phyloP scores from a whole-genome alignment of 1,140 invertebrate species.

The Brevipalpus yothersi region DNA sequence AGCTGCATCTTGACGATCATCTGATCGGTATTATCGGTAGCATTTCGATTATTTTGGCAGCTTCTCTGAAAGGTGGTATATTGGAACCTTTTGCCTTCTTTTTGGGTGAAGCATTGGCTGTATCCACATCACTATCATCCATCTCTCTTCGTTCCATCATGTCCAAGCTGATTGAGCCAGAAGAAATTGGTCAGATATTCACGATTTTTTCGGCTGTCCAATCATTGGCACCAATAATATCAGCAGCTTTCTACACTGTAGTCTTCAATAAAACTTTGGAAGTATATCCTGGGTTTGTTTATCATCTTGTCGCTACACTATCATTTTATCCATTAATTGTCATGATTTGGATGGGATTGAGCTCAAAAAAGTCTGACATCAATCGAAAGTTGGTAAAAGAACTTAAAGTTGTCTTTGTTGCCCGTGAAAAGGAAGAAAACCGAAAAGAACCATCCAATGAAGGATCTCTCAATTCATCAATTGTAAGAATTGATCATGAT shows the following conservation, averaged over 20 bases:
- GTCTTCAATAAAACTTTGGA: constrained; percentile 3
- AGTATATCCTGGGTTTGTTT: constrained; percentile 2
- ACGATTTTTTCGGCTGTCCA: constrained; percentile 2
- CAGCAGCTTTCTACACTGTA: constrained; percentile 2
- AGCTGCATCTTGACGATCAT: neutral
- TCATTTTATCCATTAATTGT: neutral
- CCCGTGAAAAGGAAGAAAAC: no score
- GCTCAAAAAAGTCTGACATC: no score
- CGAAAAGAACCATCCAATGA: no score
- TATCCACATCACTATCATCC: neutral
- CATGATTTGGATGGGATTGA: constrained; percentile 1
- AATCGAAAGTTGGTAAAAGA: no score
- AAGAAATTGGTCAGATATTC: constrained; percentile 5
- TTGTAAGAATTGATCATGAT: no score
- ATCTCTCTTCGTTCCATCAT: constrained; percentile 3
- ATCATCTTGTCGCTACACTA: neutral
- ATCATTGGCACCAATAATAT: neutral
- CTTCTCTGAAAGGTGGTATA: neutral
- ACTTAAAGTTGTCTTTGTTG: no score
- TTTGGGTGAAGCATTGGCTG: neutral
- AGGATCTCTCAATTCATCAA: no score
- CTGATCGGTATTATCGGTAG: constrained; percentile 1
- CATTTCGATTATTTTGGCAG: neutral
- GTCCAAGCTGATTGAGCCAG: constrained; percentile 2
- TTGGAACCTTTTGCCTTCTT: constrained; percentile 1